A percentile compares a stretch with the other conserved stretches of the same genome.
These are phyloP conservation scores for Cephalopterus ornatus DNA, from an alignment of 2,113 vertebrate species.

Conservation along the genomic window DNA sequence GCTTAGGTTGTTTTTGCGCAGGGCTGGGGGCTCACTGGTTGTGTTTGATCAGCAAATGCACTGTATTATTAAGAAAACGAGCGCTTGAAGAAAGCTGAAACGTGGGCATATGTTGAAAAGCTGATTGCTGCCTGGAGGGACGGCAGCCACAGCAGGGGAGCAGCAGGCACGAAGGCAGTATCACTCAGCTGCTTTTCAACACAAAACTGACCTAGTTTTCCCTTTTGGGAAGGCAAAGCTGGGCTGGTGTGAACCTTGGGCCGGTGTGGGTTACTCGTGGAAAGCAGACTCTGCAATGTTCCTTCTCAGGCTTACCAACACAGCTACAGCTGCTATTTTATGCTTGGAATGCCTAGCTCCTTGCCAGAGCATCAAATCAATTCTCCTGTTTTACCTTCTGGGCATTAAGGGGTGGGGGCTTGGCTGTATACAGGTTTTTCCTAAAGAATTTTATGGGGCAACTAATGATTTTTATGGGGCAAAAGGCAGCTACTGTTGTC, in stretches of 20 bases:
- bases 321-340: background rate
- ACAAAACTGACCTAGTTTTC: constrained; percentile 3
- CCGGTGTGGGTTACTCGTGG: background rate
- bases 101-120: background rate
- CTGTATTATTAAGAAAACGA: fast-evolving
- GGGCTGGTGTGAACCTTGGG: background rate
- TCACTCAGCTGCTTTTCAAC: background rate
- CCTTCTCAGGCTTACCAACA: background rate
- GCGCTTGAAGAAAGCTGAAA: background rate
- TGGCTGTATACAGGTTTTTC: background rate
- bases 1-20: background rate
- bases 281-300: background rate
- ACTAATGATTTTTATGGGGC: background rate
- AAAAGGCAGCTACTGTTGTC: background rate
- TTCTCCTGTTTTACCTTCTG: background rate
- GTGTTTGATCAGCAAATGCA: background rate
- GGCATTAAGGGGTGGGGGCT: background rate
- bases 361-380: background rate
- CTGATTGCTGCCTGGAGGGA: background rate
- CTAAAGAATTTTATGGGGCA: background rate
- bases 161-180: background rate
- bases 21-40: background rate
- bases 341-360: background rate
- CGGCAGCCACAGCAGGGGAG: background rate
- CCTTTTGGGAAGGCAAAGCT: background rate